Conservation (phyloP, 1,140 invertebrate genomes). For the Phthorimaea operculella region DNA sequence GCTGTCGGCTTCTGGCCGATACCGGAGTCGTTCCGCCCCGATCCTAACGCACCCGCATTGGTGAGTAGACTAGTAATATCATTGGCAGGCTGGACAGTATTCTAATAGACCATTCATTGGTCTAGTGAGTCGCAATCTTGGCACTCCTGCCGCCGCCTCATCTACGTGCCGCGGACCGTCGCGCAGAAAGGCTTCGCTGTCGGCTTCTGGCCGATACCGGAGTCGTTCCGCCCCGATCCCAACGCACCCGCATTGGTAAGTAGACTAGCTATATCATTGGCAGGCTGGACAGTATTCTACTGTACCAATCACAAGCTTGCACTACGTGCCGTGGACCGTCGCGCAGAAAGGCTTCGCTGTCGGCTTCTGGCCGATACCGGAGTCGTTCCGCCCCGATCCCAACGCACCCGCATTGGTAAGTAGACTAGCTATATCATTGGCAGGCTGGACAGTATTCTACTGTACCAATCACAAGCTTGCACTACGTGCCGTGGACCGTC, state of each 20-base stretch:
- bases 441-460: too few relatives aligned
- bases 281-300: too few relatives aligned
- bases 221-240: slow-evolving; percentile 96
- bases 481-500: slow-evolving; percentile 92
- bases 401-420: slow-evolving; percentile 75
- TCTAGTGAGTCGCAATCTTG: slow-evolving; percentile 71
- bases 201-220: slow-evolving; percentile 98
- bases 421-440: slow-evolving; percentile 9
- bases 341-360: slow-evolving; percentile 90
- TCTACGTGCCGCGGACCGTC: slow-evolving; percentile 92
- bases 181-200: slow-evolving; percentile 90
- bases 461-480: too few relatives aligned
- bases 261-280: too few relatives aligned
- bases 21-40: slow-evolving; percentile 98
- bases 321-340: slow-evolving; percentile 92
- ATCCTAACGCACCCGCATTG: slow-evolving; percentile 80
- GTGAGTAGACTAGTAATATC: slow-evolving; percentile 34
- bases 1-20: slow-evolving; percentile 98
- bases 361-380: slow-evolving; percentile 98
- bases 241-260: slow-evolving; percentile 75
- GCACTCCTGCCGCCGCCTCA: slow-evolving; percentile 89
- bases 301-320: too few relatives aligned
- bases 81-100: too few relatives aligned
- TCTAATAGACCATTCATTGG: too few relatives aligned
- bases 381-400: slow-evolving; percentile 96